phyloP scores from a whole-genome alignment of 1,140 invertebrate species.

The Mya arenaria region DNA sequence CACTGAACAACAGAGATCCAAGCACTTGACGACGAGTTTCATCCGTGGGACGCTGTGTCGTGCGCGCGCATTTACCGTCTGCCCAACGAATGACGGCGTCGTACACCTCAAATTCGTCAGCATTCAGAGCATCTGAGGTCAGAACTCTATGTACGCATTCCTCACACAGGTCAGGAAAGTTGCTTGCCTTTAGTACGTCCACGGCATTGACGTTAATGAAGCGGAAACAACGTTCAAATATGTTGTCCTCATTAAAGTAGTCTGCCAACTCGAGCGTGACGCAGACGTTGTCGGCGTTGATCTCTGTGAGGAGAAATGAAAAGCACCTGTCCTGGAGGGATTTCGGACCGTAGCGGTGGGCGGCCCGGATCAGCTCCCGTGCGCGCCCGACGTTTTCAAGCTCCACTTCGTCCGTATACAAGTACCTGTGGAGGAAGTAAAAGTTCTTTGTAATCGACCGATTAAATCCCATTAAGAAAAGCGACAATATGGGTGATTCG shows the following conservation, averaged over 20 bases:
- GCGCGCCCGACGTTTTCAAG: conserved; percentile 88
- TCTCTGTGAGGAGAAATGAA: conserved; percentile 88
- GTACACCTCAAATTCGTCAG: conserved; percentile 40
- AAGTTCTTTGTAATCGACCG: too few relatives aligned
- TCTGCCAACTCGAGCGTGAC: conserved; percentile 38
- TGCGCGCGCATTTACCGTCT: conserved; percentile 20
- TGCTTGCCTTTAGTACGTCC: conserved; percentile 8
- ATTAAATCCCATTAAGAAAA: too few relatives aligned
- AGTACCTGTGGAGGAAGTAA: too few relatives aligned
- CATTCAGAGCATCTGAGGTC: conserved; percentile 39
- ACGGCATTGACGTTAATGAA: conserved; percentile 46
- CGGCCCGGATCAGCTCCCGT: conserved; percentile 90
- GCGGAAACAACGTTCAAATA: conserved; percentile 28
- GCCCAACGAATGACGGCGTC: conserved; percentile 43
- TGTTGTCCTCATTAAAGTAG: conserved; percentile 10
- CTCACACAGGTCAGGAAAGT: conserved; percentile 1
- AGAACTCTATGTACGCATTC: conserved; percentile 12
- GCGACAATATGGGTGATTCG: too few relatives aligned
- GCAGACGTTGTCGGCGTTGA: conserved; percentile 89
- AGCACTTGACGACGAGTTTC: conserved; percentile 26
- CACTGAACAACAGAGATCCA: conserved; percentile 17
- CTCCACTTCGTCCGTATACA: conserved; percentile 50
- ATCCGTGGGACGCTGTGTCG: not conserved
- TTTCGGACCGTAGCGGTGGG: conserved; percentile 91
- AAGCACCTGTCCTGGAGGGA: conserved; percentile 90